Evolutionary conservation across 2,797 vertebrate species (phyloP), one percentile per base, ranked within the genome.

Genomic region (Nasua narica): DNA sequence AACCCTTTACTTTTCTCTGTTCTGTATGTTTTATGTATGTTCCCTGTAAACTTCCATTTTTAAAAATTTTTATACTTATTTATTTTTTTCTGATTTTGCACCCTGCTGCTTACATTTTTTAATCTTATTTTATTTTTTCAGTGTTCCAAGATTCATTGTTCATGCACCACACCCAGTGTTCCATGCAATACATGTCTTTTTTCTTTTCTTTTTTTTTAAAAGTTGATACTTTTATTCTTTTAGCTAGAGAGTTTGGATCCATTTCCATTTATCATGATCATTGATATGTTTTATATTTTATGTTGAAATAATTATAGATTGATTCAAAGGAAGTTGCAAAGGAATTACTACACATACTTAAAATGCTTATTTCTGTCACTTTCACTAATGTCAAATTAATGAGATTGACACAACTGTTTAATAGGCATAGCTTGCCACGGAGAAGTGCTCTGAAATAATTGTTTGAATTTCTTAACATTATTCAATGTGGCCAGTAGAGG

Each of bases 401-500:
- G 54, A 65, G 83, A 94, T 35, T 60, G 40, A 54, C 35, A 5
- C 32, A 92, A 10, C 3, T 52, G 27, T 70, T 32, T 58, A 50
- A 13, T 32, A 85, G 14, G 9, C 7, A 1, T 16, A 60, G 32
- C 3, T 48, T 60, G 62, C 48, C 11, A 3, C 0, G 14, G 12
- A 21, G 32, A 78, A n/a, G 7, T 8, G 43, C 46, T 83, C 50
- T 29, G 58, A 32, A 27, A 46, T 16, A 86, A 62, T 7, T 29
- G 13, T 14, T 69, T 29, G 23, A 50, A 70, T 87, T 67, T 78
- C 4, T 8, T 29, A 58, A 40, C 54, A 62, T 92, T 96, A 74
- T n/a, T 88, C 37, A 35, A 27, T 65, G 6, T 96, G 40, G 27
- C 95, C 97, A 96, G 94, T 95, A 97, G 97, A 92, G 96, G 97